Percentiles rank a stretch among this genome's conserved stretches.
Evolutionary conservation across 2,113 vertebrate species (phyloP).

Genomic region (Cynocephalus volans): DNA sequence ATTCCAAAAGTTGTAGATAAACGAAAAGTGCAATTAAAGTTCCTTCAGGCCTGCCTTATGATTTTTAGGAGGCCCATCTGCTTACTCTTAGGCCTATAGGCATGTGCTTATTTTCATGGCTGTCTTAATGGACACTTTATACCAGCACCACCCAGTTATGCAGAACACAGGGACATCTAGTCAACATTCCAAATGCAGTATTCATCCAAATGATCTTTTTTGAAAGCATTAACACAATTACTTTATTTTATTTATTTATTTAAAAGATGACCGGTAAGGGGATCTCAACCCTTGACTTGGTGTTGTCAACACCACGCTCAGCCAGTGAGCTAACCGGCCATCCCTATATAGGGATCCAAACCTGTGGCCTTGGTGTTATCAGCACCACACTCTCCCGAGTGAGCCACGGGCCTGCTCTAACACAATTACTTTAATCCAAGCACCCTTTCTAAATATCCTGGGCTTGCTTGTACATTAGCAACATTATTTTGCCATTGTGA

Average conservation of each 20-base stretch:
- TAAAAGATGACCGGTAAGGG: too few species aligned
- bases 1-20: background rate
- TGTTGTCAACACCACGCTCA: too few species aligned
- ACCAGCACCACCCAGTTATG: background rate
- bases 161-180: background rate
- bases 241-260: slow-evolving; percentile 19
- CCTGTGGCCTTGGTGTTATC: too few species aligned
- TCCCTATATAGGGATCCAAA: too few species aligned
- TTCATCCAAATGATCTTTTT: background rate
- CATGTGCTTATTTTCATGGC: background rate
- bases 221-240: background rate
- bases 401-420: background rate
- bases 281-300: too few species aligned
- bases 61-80: background rate
- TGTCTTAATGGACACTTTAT: background rate
- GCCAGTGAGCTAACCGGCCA: too few species aligned
- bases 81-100: background rate
- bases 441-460: background rate
- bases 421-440: background rate
- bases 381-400: too few species aligned
- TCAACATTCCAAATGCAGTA: background rate
- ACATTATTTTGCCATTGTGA: slow-evolving; percentile 46
- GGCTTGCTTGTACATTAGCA: slow-evolving; percentile 40
- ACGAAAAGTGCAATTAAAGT: background rate
- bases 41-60: background rate